Conservation (phyloP, 1,140 invertebrate species). For the Forficula auricularia region DNA sequence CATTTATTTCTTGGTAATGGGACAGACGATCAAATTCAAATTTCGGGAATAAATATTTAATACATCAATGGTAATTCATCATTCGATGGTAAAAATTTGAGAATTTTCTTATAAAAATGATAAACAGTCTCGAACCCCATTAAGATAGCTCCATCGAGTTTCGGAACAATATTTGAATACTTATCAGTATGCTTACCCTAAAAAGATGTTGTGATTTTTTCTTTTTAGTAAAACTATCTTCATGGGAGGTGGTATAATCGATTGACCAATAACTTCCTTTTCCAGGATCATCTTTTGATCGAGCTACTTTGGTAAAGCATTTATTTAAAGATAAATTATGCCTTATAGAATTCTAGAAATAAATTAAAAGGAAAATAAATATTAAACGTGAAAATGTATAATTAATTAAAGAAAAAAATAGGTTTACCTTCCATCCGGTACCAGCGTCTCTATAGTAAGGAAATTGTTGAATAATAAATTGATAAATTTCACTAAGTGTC, state of each 20-base stretch:
- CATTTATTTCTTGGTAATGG: too few relatives aligned
- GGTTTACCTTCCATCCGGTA: conserved; percentile 51
- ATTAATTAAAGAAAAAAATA: too few relatives aligned
- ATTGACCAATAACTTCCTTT: conserved; percentile 46
- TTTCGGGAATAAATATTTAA: too few relatives aligned
- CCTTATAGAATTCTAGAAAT: conserved; percentile 19
- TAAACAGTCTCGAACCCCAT: too few relatives aligned
- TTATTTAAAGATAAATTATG: conserved; percentile 19
- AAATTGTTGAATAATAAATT: conserved; percentile 57
- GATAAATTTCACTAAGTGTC: conserved; percentile 55
- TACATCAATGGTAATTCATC: too few relatives aligned
- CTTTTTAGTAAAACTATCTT: conserved; percentile 14
- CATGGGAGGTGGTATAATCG: conserved; percentile 28
- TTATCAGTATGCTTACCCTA: conserved; percentile 8
- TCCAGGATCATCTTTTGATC: conserved; percentile 43
- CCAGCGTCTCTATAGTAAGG: conserved; percentile 51
- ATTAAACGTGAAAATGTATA: not conserved
- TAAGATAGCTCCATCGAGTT: too few relatives aligned
- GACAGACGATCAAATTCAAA: too few relatives aligned
- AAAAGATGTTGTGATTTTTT: conserved; percentile 7
- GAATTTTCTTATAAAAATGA: too few relatives aligned
- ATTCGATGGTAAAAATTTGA: too few relatives aligned
- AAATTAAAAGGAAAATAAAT: not conserved
- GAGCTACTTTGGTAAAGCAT: conserved; percentile 44
- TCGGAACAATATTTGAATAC: too few relatives aligned